Conservation (phyloP, 1,140 invertebrate species). For the Rhyacophila brunnea region DNA sequence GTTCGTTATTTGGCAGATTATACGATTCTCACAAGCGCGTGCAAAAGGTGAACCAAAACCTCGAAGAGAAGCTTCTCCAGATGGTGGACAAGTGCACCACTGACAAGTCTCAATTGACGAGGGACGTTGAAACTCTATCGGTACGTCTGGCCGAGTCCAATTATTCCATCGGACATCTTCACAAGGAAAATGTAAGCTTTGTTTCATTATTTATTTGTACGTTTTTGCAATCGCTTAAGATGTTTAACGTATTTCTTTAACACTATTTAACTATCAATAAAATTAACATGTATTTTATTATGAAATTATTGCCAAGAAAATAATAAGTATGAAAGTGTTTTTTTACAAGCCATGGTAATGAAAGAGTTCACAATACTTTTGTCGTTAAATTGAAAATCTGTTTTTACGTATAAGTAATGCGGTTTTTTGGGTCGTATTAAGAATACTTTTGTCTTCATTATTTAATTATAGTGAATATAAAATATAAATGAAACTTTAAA, state of each 20-base stretch:
- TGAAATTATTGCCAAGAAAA: too few relatives aligned
- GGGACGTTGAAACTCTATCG: constrained; percentile 84
- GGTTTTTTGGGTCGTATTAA: too few relatives aligned
- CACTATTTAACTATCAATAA: too few relatives aligned
- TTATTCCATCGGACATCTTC: constrained; percentile 79
- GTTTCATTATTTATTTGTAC: background rate
- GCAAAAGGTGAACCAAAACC: constrained; percentile 91
- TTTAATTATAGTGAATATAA: too few relatives aligned
- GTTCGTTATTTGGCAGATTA: constrained; percentile 60
- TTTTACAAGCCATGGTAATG: too few relatives aligned
- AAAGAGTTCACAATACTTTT: too few relatives aligned
- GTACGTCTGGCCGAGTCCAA: constrained; percentile 86
- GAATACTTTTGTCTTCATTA: too few relatives aligned
- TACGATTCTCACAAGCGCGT: constrained; percentile 92
- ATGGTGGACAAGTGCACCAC: constrained; percentile 91
- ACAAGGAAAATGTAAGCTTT: constrained; percentile 85
- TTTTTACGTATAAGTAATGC: too few relatives aligned
- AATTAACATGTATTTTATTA: too few relatives aligned
- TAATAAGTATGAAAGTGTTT: too few relatives aligned
- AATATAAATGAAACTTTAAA: too few relatives aligned
- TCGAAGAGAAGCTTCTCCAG: constrained; percentile 92
- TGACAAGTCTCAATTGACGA: constrained; percentile 83
- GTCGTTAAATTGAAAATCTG: too few relatives aligned
- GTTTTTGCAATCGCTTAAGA: background rate
- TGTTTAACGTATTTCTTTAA: background rate